phyloP scores from a whole-genome alignment of 2,797 vertebrate species.

The Propithecus perrieri region DNA sequence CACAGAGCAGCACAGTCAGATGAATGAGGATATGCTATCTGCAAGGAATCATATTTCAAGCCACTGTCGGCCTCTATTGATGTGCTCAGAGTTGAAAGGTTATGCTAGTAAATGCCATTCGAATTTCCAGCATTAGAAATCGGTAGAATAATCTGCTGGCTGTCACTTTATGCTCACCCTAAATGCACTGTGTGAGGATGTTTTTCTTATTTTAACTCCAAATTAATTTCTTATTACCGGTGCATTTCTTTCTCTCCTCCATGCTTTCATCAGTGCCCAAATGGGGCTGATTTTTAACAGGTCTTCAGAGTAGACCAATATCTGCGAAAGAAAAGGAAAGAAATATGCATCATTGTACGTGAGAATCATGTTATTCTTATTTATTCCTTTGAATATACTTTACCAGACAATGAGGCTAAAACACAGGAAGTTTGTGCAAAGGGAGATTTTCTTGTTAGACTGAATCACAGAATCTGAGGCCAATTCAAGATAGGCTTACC shows the following conservation, averaged over 20 bases:
- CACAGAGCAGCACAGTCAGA: constrained; percentile 89
- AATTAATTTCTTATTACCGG: constrained; percentile 82
- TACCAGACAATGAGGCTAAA: constrained; percentile 79
- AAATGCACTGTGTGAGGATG: constrained; percentile 67
- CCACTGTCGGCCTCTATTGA: constrained; percentile 90
- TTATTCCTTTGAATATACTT: constrained; percentile 84
- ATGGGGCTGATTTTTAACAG: constrained; percentile 69
- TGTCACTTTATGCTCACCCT: constrained; percentile 83
- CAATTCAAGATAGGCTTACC: constrained; percentile 74
- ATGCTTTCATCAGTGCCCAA: constrained; percentile 67
- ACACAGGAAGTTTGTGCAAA: constrained; percentile 78
- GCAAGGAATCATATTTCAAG: constrained; percentile 92
- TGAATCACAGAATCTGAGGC: constrained; percentile 66
- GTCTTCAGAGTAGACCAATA: constrained; percentile 70
- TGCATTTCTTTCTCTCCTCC: constrained; percentile 71
- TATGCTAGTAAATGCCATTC: constrained; percentile 89
- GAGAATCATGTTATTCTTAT: constrained; percentile 80
- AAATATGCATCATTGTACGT: constrained; percentile 73
- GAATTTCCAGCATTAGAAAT: constrained; percentile 88
- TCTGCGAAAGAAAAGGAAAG: constrained; percentile 73
- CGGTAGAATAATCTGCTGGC: constrained; percentile 83
- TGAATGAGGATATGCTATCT: constrained; percentile 91
- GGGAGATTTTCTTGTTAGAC: constrained; percentile 72
- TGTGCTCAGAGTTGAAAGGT: constrained; percentile 91
- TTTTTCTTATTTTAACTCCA: constrained; percentile 80